Evolutionary conservation across 2,113 vertebrate species (phyloP).

Genomic region (Capreolus pygargus): DNA sequence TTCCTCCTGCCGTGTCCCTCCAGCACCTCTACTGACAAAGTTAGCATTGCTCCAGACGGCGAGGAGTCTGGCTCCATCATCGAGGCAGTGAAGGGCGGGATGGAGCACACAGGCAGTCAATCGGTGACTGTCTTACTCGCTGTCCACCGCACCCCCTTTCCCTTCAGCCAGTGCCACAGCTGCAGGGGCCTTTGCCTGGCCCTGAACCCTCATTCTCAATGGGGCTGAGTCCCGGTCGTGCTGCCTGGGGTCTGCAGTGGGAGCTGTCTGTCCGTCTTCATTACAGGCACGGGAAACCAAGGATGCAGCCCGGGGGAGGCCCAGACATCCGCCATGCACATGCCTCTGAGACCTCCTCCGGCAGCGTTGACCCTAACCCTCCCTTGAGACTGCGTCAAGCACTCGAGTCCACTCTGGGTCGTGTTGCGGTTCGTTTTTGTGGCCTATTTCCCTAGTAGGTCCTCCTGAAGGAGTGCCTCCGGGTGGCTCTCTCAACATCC

Average conservation of each 20-base stretch:
- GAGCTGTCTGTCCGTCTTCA: not conserved
- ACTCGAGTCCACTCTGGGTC: not conserved
- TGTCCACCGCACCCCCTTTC: not conserved
- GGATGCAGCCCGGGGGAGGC: not conserved
- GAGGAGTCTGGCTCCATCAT: not conserved
- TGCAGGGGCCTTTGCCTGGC: not conserved
- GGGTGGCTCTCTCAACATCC: not conserved
- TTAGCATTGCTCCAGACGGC: not conserved
- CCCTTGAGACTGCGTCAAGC: not conserved
- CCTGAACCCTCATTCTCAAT: not conserved
- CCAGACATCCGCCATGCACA: no score
- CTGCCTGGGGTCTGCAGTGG: not conserved
- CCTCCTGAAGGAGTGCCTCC: not conserved
- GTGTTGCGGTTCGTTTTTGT: not conserved
- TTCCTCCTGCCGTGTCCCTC: not conserved
- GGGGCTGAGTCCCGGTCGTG: not conserved
- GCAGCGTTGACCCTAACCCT: not conserved
- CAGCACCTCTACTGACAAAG: not conserved
- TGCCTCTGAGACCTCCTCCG: not conserved
- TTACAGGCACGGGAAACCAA: not conserved
- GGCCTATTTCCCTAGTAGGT: not conserved
- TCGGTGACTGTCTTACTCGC: not conserved
- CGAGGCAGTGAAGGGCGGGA: not conserved
- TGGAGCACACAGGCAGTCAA: not conserved
- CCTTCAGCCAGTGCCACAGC: not conserved